These are phyloP conservation scores for Agrenia bidenticulata DNA, from an alignment of 2,888 invertebrate species.

Conservation along the genomic window DNA sequence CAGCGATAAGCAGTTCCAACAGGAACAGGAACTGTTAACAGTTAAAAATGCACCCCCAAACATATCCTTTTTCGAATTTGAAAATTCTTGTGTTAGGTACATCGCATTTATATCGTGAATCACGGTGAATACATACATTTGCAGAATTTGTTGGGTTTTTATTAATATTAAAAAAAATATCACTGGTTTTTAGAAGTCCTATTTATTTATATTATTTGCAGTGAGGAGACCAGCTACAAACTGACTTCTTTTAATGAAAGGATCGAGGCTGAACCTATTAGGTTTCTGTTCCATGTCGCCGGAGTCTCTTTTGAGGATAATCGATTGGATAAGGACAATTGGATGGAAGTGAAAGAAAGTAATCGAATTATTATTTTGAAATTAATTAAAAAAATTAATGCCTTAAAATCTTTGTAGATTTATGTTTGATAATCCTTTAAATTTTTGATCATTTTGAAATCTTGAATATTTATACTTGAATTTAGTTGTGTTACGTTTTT, in stretches of 20 bases:
- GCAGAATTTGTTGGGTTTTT: no score
- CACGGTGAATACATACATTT: no score
- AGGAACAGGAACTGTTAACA: no score
- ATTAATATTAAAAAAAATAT: not conserved
- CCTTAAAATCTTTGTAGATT: not conserved
- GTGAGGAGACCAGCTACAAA: conserved; percentile 9
- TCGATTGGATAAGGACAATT: conserved; percentile 16
- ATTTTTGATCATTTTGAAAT: not conserved
- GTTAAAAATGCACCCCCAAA: no score
- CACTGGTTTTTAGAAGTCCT: no score
- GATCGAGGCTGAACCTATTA: conserved; percentile 23
- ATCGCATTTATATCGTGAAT: no score
- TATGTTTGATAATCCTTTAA: not conserved
- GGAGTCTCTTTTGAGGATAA: conserved; percentile 26
- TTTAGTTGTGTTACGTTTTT: no score
- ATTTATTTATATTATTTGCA: not conserved
- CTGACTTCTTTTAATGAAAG: conserved; percentile 26
- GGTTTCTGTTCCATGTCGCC: conserved; percentile 27
- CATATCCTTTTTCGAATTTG: no score
- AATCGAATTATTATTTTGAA: not conserved
- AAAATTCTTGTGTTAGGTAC: no score
- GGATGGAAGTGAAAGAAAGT: conserved; percentile 5
- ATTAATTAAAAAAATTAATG: not conserved
- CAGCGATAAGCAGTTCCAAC: no score
- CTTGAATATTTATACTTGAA: no score